Evolutionary conservation across 2,888 invertebrate species (phyloP), one percentile per base, ranked within the genome.

Genomic region (Euplagia quadripunctaria): DNA sequence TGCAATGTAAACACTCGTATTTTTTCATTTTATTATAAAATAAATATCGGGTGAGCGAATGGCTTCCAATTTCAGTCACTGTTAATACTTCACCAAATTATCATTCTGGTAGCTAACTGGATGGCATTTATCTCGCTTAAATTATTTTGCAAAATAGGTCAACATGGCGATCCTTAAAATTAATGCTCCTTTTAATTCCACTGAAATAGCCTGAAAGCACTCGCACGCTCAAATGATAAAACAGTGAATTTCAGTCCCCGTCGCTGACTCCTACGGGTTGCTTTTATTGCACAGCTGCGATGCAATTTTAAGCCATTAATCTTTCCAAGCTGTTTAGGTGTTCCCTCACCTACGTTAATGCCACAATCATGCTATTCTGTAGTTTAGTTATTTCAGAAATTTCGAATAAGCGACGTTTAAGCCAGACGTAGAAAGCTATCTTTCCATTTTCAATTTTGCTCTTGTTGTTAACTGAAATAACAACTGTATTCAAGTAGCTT

Each of bases 221-320:
- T 86, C 83, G 82, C 85, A 85, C 86, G 87, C 88, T 87, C 90
- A 88, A 87, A 87, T 89, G 90, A 92, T 93, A 93, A 92, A 93
- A 92, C 89, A 92, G 86, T 88, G 89, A 89, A 87, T 89, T 91
- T 84, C 80, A 84, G 82, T 87, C 83, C 88, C 83, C 80, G 86
- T 75, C 85, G 79, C 80, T 85, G 86, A 86, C 88, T 90, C 88
- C 86, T 84, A 89, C 82, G 83, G 87, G 86, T 92, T 92, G 90
- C 89, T 92, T 93, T 94, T 94, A 94, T 93, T 94, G 92, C 93
- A 91, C 90, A 90, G 89, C 89, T 88, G 91, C 92, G 89, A 92
- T 94, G 94, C 94, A 94, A 95, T 95, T 95, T 94, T 92, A 92
- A 91, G 90, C 90, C 93, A 95, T 95, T 95, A 93, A 95, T 94